Percentiles rank a stretch among this genome's conserved stretches.
These are phyloP conservation scores for Nebria ingens DNA, from an alignment of 1,140 invertebrate genomes.

Conservation along the genomic window DNA sequence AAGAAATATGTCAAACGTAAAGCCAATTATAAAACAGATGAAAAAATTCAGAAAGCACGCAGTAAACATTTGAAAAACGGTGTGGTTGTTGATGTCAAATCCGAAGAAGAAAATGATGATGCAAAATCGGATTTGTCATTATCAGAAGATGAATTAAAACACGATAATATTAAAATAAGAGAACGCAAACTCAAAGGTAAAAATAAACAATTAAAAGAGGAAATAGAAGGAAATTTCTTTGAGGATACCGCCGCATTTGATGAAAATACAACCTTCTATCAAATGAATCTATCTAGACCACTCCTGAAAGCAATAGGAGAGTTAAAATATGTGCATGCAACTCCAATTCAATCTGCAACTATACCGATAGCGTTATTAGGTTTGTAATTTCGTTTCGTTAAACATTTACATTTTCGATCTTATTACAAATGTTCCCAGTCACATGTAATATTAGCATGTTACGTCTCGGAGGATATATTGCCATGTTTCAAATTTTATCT, in stretches of 20 bases:
- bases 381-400: conserved; percentile 24
- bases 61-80: conserved; percentile 32
- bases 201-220: conserved; percentile 35
- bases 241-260: conserved; percentile 54
- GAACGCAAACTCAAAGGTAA: conserved; percentile 45
- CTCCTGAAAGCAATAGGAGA: conserved; percentile 77
- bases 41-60: conserved; percentile 65
- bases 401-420: too few relatives aligned
- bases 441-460: too few relatives aligned
- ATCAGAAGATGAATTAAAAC: conserved; percentile 61
- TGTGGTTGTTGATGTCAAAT: conserved; percentile 14
- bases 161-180: conserved; percentile 50
- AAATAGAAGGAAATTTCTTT: conserved; percentile 56
- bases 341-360: conserved; percentile 91
- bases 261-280: conserved; percentile 68
- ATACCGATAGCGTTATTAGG: conserved; percentile 86
- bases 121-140: conserved; percentile 37
- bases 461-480: too few relatives aligned
- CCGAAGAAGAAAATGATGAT: conserved; percentile 26
- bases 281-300: conserved; percentile 88
- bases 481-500: too few relatives aligned
- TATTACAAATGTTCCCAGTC: too few relatives aligned
- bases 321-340: conserved; percentile 85
- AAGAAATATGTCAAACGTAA: conserved; percentile 73
- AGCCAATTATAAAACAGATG: conserved; percentile 69